A percentile compares a stretch with the other conserved stretches of the same genome.
These are phyloP conservation scores for Thera britannica DNA, from an alignment of 2,888 invertebrate species.

Conservation along the genomic window DNA sequence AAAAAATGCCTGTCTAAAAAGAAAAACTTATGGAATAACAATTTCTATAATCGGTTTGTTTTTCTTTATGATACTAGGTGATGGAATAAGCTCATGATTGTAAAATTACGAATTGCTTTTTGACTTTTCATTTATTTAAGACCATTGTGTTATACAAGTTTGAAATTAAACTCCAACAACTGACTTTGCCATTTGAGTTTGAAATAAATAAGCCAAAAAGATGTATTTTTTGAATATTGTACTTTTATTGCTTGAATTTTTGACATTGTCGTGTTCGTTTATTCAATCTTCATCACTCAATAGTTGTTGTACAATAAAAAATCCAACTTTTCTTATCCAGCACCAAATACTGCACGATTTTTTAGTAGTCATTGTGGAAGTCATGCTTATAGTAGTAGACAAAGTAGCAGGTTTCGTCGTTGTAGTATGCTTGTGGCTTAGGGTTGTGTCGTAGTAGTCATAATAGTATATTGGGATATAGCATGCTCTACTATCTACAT, in stretches of 20 bases:
- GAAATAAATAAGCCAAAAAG: too few relatives aligned
- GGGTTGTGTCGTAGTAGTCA: conserved; percentile 14
- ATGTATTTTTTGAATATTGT: not conserved
- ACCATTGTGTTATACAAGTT: too few relatives aligned
- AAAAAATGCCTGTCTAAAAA: too few relatives aligned
- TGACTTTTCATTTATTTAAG: too few relatives aligned
- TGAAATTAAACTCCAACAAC: too few relatives aligned
- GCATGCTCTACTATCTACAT: conserved; percentile 7
- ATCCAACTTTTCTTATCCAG: conserved; percentile 59
- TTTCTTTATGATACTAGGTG: too few relatives aligned
- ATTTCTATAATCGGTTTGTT: too few relatives aligned
- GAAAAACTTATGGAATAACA: too few relatives aligned
- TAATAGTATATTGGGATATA: conserved; percentile 21
- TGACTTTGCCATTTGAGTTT: too few relatives aligned
- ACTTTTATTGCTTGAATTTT: not conserved
- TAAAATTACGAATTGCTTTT: too few relatives aligned
- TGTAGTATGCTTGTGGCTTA: conserved; percentile 3
- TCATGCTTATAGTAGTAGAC: not conserved
- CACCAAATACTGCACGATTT: conserved; percentile 61
- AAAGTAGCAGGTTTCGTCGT: conserved; percentile 7
- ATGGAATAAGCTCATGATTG: too few relatives aligned
- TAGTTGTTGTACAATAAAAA: conserved; percentile 64
- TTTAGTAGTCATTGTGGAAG: conserved; percentile 21
- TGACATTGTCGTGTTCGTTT: not conserved
- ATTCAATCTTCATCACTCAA: conserved; percentile 53